Percentiles rank a stretch among this genome's conserved stretches.
Conservation (phyloP, 2,113 vertebrate genomes). For the Leucoraja erinaceus region DNA sequence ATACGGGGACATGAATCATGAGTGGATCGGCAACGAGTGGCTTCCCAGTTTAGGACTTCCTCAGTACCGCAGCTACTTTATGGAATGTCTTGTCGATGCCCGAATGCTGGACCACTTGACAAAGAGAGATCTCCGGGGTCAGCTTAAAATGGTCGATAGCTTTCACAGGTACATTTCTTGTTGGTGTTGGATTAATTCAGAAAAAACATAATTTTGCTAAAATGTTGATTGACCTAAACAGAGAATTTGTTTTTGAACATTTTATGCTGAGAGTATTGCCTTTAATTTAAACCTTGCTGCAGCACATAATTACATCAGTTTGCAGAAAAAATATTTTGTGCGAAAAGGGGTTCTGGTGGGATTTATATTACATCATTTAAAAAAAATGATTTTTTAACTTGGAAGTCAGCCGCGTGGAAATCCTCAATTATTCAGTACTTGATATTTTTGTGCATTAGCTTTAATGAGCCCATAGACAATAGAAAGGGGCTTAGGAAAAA, state of each 20-base stretch:
- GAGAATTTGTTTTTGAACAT: neutral
- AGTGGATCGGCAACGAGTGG: conserved; percentile 98
- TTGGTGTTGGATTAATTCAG: neutral
- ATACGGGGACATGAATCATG: conserved; percentile 97
- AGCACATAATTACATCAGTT: neutral
- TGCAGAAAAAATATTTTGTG: neutral
- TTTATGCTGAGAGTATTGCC: neutral
- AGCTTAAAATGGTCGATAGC: conserved; percentile 97
- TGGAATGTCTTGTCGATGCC: conserved; percentile 98
- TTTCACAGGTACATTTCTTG: conserved; percentile 76
- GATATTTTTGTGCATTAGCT: neutral
- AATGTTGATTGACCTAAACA: neutral
- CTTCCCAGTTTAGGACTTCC: conserved; percentile 86
- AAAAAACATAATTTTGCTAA: neutral
- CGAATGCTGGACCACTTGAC: conserved; percentile 96
- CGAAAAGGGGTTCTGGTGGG: neutral
- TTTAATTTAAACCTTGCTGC: neutral
- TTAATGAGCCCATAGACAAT: neutral
- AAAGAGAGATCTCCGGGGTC: conserved; percentile 91
- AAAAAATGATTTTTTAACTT: too few relatives aligned
- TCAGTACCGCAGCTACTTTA: conserved; percentile 96
- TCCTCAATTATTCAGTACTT: neutral
- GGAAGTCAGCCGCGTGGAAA: neutral
- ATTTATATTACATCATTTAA: too few relatives aligned
- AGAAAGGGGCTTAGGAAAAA: neutral